Base-by-base conservation (phyloP, 2,888 invertebrate genomes). In the Caenorhabditis uteleia region DNA sequence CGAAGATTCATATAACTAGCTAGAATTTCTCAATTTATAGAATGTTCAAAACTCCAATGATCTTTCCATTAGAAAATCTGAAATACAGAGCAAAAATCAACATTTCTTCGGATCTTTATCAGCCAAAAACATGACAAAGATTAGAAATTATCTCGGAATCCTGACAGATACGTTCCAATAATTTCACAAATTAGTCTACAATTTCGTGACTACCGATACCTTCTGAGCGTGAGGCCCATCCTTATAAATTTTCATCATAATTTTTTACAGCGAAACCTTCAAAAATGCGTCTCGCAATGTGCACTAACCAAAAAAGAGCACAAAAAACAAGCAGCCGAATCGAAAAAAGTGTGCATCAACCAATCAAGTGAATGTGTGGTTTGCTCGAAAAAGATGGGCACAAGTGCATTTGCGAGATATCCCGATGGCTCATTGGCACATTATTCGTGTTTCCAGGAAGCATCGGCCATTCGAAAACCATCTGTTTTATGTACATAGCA, bases 331-430 rank as follows among this genome's bases (percentile, higher is more conserved):
- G 88, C 89, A 75, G 89, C 90, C 78, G 91, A 94, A 84, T 90
- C 90, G 1, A 90, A 91, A 82, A 90, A 89, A 80, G 89, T 95
- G 43, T 86, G 90, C 1, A 89, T 97, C 73, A 91, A 90, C 18
- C 93, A 94, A 75, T 89, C 90, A 77, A 91, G 91, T 81, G 89
- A 91, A 51, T 97, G 97, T 84, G 89, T 90, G 0, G 91, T 91
- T 1, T 97, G 97, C 84, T 91, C 90, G 83, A 95, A 95, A 83
- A 88, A 92, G 54, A 95, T 97, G 85, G 91, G 91, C 18, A 92
- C 91, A 86, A 92, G 93, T 86, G 94, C 95, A 23, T 92, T 95
- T 85, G 92, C 93, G 6, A 88, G 93, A 43, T 92, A 91, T 85
- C 92, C 64, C 1, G 91, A 91, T 84, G 93, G 93, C 2, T 91